Evolutionary conservation across 2,113 vertebrate species (phyloP).

Genomic region (Melanerpes formicivorus): DNA sequence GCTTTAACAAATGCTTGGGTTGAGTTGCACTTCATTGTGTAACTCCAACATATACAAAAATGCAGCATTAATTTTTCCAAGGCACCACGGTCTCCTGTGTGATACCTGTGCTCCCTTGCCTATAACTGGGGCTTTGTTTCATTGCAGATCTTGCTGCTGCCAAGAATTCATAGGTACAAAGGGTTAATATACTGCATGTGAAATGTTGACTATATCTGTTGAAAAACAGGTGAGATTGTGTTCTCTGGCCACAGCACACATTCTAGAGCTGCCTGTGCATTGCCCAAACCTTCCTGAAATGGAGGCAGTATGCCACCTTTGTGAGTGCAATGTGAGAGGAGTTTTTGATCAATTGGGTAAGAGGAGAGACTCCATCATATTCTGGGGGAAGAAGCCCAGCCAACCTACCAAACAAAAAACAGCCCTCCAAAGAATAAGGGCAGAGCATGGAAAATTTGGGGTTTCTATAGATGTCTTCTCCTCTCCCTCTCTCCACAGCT

Average conservation of each 20-base stretch:
- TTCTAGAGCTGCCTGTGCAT: background rate
- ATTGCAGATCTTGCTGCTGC: background rate
- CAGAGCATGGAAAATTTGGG: background rate
- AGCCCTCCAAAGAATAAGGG: background rate
- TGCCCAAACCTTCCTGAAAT: background rate
- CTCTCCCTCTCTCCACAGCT: background rate
- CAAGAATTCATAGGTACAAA: background rate
- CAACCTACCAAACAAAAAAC: background rate
- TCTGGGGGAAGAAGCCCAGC: background rate
- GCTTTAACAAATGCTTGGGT: background rate
- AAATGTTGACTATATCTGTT: background rate
- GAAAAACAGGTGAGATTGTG: background rate
- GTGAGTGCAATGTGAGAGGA: background rate
- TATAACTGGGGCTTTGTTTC: background rate
- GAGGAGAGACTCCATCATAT: background rate
- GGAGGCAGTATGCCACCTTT: background rate
- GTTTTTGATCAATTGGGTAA: background rate
- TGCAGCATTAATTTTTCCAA: background rate
- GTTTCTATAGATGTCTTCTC: background rate
- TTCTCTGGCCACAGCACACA: rapidly evolving
- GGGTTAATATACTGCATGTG: background rate
- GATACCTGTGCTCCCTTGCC: background rate
- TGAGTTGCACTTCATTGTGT: background rate
- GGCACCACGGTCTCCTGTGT: background rate
- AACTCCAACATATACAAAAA: background rate